Evolutionary conservation across 30 jellyfish, hydroid and myxozoan species (phyloP), one percentile per base, ranked within the genome.

Genomic region (Pelagia noctiluca): DNA sequence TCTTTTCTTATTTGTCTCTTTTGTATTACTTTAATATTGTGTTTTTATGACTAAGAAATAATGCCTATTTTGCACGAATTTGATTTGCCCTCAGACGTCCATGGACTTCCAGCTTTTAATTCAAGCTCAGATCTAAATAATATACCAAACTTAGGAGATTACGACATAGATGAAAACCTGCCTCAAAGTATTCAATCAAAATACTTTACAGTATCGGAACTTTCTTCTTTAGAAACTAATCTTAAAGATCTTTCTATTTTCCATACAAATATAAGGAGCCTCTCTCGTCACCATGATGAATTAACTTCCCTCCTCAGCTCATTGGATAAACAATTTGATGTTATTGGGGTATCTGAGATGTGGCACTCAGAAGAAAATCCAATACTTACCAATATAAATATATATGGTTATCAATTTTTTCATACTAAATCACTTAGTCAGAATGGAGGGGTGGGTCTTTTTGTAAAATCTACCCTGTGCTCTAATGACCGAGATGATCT

Each of bases 211-310:
- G 62, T 67, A 30, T 35, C 80, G 21, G 80, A 67, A 46, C 80
- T 67, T 67, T 60, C 80, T 12, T 67, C 80, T 67, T 35, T 67
- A 34, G 22, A 35, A 60, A 30, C 26, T n/a, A 67, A 67, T n/a
- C 35, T 19, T 46, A 60, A 67, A 35, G 80, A 67, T 35, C 33
- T 67, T 19, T 31, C 80, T 28, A 67, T n/a, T n/a, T n/a, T n/a
- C n/a, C n/a, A n/a, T n/a, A n/a, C n/a, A n/a, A n/a, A n/a, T n/a
- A n/a, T n/a, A n/a, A n/a, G n/a, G n/a, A n/a, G n/a, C n/a, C n/a
- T n/a, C n/a, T n/a, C n/a, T n/a, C n/a, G n/a, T n/a, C 80, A 67
- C 62, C 63, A 67, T 35, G 80, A 67, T 46, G 80, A 67, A 46
- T 46, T 67, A 67, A 24, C 23, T 22, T 67, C 80, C 22, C 80